Conservation (phyloP, 2,888 invertebrate species). For the Cheilosia impressa region DNA sequence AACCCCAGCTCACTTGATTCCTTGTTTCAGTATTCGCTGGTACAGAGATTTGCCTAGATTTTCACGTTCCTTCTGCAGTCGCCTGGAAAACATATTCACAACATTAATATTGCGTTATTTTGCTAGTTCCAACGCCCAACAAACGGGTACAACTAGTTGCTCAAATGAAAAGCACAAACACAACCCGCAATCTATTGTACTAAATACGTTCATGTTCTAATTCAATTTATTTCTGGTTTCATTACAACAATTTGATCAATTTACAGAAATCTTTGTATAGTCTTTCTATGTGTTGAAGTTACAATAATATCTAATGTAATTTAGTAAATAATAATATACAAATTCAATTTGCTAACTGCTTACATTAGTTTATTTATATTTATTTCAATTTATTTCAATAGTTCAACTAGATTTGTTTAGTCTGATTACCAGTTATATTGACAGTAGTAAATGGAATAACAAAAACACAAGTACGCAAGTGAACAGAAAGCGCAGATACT, state of each 20-base stretch:
- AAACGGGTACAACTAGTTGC: no score
- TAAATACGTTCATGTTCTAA: slow-evolving; percentile 69
- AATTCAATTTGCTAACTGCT: slow-evolving; percentile 56
- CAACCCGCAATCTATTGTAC: slow-evolving; percentile 44
- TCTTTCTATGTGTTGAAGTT: slow-evolving; percentile 56
- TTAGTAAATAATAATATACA: slow-evolving; percentile 53
- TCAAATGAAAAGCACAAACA: slow-evolving; percentile 2
- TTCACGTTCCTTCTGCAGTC: no score
- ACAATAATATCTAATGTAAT: background rate
- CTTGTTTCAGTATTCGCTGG: no score
- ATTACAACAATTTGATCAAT: slow-evolving; percentile 65
- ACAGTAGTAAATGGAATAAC: slow-evolving; percentile 5
- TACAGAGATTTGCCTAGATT: no score
- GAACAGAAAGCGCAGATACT: slow-evolving; percentile 26
- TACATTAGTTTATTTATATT: slow-evolving; percentile 20
- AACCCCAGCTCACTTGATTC: no score
- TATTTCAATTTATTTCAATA: slow-evolving; percentile 12
- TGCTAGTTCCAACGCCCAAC: no score
- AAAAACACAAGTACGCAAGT: slow-evolving; percentile 17
- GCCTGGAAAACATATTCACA: no score
- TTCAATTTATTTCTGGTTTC: slow-evolving; percentile 45
- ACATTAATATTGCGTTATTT: no score
- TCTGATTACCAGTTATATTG: slow-evolving; percentile 31
- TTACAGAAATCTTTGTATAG: slow-evolving; percentile 66
- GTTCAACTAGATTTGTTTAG: slow-evolving; percentile 13